These are phyloP conservation scores for Oophaga pumilio DNA, from an alignment of 2,113 vertebrate genomes.

Conservation along the genomic window DNA sequence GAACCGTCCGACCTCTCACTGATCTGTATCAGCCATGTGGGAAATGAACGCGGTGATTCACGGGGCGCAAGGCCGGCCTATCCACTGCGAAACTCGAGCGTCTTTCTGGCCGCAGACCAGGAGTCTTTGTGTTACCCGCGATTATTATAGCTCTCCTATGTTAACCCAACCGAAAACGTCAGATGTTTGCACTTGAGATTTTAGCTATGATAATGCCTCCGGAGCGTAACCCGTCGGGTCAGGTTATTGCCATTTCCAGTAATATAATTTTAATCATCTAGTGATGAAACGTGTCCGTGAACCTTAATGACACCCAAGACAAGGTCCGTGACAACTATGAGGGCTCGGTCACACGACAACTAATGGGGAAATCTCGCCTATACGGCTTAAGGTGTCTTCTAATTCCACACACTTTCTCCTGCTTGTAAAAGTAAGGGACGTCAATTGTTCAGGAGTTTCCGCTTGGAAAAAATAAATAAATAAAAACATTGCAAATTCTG, in stretches of 20 bases:
- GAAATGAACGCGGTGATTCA: not conserved
- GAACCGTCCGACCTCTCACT: not conserved
- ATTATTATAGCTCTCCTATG: not conserved
- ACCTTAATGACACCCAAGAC: no score
- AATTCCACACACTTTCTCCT: no score
- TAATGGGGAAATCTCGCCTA: no score
- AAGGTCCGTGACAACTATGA: no score
- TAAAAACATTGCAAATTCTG: no score
- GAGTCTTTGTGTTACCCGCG: not conserved
- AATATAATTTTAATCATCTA: not conserved
- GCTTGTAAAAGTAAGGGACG: no score
- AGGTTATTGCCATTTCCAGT: not conserved
- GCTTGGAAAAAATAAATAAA: no score
- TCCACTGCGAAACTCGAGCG: not conserved
- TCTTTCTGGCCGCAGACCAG: not conserved
- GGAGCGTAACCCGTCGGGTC: not conserved
- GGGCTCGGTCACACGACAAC: no score
- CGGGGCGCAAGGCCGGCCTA: not conserved
- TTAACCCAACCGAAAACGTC: not conserved
- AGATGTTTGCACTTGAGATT: not conserved
- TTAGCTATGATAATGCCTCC: not conserved
- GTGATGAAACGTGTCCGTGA: not conserved
- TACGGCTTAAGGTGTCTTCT: no score
- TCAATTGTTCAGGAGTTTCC: no score
- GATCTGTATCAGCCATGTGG: not conserved